Base-by-base conservation (phyloP, 2,797 vertebrate species). In the Nannoperca obscura region DNA sequence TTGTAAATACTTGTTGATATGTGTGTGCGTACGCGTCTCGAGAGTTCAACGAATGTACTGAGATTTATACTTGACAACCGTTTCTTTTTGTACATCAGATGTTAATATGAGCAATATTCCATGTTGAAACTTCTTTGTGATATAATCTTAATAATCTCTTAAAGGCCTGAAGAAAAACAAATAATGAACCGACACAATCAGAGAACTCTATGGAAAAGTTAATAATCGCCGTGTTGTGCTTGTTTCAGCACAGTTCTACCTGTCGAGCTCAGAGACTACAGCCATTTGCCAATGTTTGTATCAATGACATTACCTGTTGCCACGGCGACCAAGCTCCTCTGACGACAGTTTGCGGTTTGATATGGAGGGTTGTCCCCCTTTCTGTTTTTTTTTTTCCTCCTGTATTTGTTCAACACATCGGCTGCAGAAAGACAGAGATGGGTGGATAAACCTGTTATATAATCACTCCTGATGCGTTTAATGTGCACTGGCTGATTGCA, bases 11-110 rank as follows among this genome's bases (percentile, higher is more conserved):
- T 49, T 92, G 87, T 91, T 86, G 70, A 78, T 90, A 87, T 62
- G 27, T 83, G 75, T 82, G 68, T 44, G 71, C 27, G 24, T 84
- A 36, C 57, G 59, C 72, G 80, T 86, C 58, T 86, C n/a, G 81
- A 88, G 81, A 85, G 84, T 92, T 68, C 82, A 74, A 87, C 17
- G 90, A 91, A 94, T 94, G 91, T 94, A 90, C 76, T 89, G 83
- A 87, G 86, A 92, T 90, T 82, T 80, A 87, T 92, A 94, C 92
- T 93, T 92, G 87, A 94, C 82, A 14, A 24, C 14, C 14, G 44
- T 24, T 58, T 66, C 63, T 66, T 78, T 74, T 77, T 75, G 22
- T 63, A 72, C 64, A 50, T 71, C 7, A 46, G 44, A 85, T 60
- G 67, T 89, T 72, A 54, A 84, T 71, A 32, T 67, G 30, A 74